Base-by-base conservation (phyloP, 2,113 vertebrate species). In the Pristiophorus japonicus region DNA sequence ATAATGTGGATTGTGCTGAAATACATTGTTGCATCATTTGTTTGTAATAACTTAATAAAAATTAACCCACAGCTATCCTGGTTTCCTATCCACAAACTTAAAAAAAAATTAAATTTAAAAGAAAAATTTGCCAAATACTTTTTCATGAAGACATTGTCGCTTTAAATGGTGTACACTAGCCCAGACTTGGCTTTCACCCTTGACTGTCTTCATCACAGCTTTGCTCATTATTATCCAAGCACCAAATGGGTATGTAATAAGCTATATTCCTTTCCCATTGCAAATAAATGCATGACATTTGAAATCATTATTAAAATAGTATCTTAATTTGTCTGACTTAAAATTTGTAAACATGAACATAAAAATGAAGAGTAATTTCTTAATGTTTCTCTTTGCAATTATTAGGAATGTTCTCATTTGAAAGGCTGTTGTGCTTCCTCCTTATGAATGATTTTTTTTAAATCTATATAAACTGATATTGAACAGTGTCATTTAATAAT, bases 351-450 rank as follows among this genome's bases (percentile, higher is more conserved):
- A 94, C 45, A 14, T 94, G 93, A 70, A 66, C 88, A 92, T 73
- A 70, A 51, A 51, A 90, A 3, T 94, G 66, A 67, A 94, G 65
- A 51, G 51, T 34, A 59, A 90, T 59, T 51, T 59, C 87, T 59
- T 70, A 92, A 65, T 92, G 62, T 65, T 87, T 92, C 65, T 70
- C 42, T 90, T 90, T 94, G 30, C 65, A 70, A 27, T 94, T 73
- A 59, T 90, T 70, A 94, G 42, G 42, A 70, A 94, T 94, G 42
- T 94, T 70, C 42, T 27, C 45, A 70, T 67, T 70, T 70, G 93
- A 94, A 94, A 70, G 66, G 93, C 93, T 94, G 93, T 73, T 94
- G 92, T 94, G 92, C 93, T 94, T 70, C 93, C 65, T 94, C 66
- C 42, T 67, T 34, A 94, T 67, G 66, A 94, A 94, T 70, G 63